Conservation (phyloP, 2,113 vertebrate species). For the Crotophaga sulcirostris region DNA sequence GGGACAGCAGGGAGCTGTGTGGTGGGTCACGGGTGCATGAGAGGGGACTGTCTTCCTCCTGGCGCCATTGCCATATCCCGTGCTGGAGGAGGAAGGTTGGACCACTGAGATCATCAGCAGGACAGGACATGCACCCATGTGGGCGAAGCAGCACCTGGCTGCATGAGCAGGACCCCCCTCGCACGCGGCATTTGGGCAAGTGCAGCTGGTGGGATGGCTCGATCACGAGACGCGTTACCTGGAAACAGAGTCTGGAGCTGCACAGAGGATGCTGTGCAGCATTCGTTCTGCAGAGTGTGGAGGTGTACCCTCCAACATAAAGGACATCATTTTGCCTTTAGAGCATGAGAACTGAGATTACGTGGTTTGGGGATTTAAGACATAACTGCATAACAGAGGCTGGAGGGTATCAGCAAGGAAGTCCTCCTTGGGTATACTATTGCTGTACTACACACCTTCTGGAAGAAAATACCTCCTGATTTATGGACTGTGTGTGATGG, state of each 20-base stretch:
- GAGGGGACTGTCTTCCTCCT: neutral
- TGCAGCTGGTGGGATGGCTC: neutral
- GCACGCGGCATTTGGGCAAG: neutral
- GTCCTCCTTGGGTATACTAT: neutral
- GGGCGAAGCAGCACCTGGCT: neutral
- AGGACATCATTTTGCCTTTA: neutral
- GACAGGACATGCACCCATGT: neutral
- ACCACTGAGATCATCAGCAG: neutral
- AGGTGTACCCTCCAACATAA: neutral
- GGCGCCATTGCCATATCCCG: accelerated
- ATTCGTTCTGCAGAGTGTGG: accelerated
- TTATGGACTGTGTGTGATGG: neutral
- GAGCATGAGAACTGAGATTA: neutral
- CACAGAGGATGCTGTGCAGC: neutral
- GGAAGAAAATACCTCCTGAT: neutral
- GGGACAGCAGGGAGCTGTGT: neutral
- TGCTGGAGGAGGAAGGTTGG: neutral
- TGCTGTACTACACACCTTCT: neutral
- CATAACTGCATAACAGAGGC: neutral
- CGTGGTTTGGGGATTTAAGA: neutral
- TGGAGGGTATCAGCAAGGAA: neutral
- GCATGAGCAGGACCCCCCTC: neutral
- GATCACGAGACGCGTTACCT: neutral
- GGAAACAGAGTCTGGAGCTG: neutral
- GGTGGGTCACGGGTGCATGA: neutral